Evolutionary conservation across 2,113 vertebrate genomes (phyloP), one percentile per base, ranked within the genome.

Genomic region (Microtus ochrogaster): DNA sequence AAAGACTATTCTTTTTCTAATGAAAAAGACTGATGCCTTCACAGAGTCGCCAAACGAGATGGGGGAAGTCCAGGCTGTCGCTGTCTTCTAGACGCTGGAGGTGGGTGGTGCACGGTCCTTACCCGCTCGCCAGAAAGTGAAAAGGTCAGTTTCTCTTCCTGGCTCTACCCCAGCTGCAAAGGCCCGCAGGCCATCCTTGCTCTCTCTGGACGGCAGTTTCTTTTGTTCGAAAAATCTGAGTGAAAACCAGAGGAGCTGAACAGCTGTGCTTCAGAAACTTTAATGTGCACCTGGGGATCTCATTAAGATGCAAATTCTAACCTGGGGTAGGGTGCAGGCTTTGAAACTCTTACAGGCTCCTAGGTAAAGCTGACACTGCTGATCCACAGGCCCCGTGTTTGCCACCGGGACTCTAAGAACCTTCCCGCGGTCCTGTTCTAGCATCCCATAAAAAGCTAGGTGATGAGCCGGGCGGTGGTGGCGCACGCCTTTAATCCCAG

Each of bases 251-350:
- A 94, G 41, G 93, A 96, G 36, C 79, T 52, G 11, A 78, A 78
- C 95, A 96, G 85, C 92, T 96, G 90, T 96, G 94, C 72, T 86
- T 96, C 78, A 6, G 17, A 95, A 96, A 94, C 77, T 88, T 90
- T 94, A 92, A 94, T 92, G 82, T 81, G 86, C 52, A 96, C 73
- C 90, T 96, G 91, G 92, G 89, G 94, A 96, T 78, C 84, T 97
- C 92, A 97, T 97, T 96, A 97, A 96, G 94, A 97, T 98, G 92
- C 66, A 96, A 89, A 97, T 97, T 97, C 66, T 94, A 94, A 96
- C 92, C 92, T 52, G 9, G 65, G 41, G 36, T 87, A 90, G 84
- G 58, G 76, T 89, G 87, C 65, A 76, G 70, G 77, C 72, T 74
- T 73, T 52, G 76, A 91, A 78, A 72, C 94, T 93, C 90, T 89